Conservation (phyloP, 2,113 vertebrate species). For the Mus musculus region DNA sequence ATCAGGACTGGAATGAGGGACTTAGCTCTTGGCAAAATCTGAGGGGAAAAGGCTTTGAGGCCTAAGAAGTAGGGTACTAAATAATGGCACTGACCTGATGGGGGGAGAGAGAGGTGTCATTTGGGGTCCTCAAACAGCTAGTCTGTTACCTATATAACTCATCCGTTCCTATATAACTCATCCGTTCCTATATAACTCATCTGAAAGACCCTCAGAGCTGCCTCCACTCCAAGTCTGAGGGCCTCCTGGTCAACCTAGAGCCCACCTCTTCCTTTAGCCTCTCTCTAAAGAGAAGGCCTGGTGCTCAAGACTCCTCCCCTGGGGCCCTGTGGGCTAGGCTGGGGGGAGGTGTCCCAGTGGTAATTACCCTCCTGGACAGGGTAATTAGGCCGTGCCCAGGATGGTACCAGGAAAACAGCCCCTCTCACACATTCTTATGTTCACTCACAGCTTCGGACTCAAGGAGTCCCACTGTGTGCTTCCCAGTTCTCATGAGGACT, state of each 20-base stretch:
- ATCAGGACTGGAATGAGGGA: background rate
- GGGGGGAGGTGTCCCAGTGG: conserved; percentile 74
- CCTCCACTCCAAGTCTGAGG: background rate
- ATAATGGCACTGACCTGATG: background rate
- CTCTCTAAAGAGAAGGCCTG: conserved; percentile 29
- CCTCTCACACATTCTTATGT: conserved; percentile 44
- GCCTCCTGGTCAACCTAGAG: background rate
- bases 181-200: background rate
- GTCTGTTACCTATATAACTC: background rate
- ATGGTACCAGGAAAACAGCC: conserved; percentile 76
- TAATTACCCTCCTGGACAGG: conserved; percentile 79
- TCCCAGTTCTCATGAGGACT: background rate
- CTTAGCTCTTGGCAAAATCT: background rate
- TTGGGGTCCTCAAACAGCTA: background rate
- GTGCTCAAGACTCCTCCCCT: background rate
- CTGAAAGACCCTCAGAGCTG: background rate
- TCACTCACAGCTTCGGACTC: conserved; percentile 4
- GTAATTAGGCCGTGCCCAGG: conserved; percentile 76
- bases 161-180: background rate
- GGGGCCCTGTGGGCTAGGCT: conserved; percentile 59
- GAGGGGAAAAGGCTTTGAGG: background rate
- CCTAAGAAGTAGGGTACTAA: background rate
- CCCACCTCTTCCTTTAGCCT: background rate
- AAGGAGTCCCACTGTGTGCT: background rate
- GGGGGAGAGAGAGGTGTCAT: background rate